Conservation (phyloP, 2,888 invertebrate species). For the Melinaea marsaeus region DNA sequence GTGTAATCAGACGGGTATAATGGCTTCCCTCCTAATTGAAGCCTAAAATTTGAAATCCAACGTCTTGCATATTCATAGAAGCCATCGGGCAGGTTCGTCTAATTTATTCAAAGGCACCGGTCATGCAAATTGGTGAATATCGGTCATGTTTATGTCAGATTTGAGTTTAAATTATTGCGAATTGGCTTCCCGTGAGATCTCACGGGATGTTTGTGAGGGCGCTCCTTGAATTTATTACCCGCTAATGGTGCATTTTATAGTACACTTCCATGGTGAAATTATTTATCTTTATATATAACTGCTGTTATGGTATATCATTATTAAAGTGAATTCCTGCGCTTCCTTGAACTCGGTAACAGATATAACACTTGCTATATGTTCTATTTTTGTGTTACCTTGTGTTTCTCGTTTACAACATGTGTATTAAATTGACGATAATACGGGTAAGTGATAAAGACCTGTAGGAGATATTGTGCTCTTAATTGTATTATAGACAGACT, state of each 20-base stretch:
- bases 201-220: conserved; percentile 14
- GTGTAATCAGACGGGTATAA: conserved; percentile 69
- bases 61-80: conserved; percentile 78
- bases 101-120: conserved; percentile 74
- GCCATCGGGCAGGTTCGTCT: conserved; percentile 66
- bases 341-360: too few species aligned
- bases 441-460: too few species aligned
- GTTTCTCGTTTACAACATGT: too few species aligned
- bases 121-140: conserved; percentile 76
- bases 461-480: too few species aligned
- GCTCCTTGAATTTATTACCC: conserved; percentile 31
- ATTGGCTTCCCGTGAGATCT: conserved; percentile 49
- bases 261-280: neutral
- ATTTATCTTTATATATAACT: too few species aligned
- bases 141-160: conserved; percentile 76
- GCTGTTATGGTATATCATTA: too few species aligned
- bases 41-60: conserved; percentile 73
- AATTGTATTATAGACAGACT: too few species aligned
- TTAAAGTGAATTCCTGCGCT: too few species aligned
- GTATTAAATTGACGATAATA: too few species aligned
- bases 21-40: conserved; percentile 72
- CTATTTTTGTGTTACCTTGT: too few species aligned
- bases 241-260: neutral
- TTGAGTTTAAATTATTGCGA: conserved; percentile 73
- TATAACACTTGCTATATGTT: too few species aligned